Evolutionary conservation across 2,888 invertebrate genomes (phyloP), one percentile per base, ranked within the genome.

Genomic region (Pogonocherus hispidulus): DNA sequence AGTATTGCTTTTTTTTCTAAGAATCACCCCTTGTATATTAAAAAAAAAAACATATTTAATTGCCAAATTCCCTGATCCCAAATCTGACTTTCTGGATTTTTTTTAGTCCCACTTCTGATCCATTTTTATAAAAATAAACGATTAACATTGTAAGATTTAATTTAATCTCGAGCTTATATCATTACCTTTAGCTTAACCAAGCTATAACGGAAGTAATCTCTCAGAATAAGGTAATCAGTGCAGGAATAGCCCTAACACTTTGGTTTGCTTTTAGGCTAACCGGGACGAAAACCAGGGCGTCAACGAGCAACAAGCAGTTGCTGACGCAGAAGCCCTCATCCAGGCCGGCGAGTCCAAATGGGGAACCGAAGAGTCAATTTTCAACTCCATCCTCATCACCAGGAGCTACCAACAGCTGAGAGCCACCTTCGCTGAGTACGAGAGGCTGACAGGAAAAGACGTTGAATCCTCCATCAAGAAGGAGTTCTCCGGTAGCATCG

Each of bases 341-440:
- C 87, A 89, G 69, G 94, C 95, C 57, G 95, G 94, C 62, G 94
- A 94, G 82, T 92, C 92, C 22, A 91, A 94, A 85, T 94, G 95
- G 94, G 96, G 96, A 57, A 96, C 97, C 0, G 96, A 96, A 80
- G 96, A 96, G 86, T 94, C 94, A 0, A 90, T 91, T 66, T 96
- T 97, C 88, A 95, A 96, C 86, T 72, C 91, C 66, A 93, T 96
- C 81, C 89, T 97, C 77, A 92, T 95, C 77, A 92, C 94, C 60
- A 92, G 96, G 81, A 96, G 95, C 77, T 96, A 94, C 84, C 94
- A 94, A 81, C 97, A 98, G 84, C 87, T 97, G 76, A 90, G 95
- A 82, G 88, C 91, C 84, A 92, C 94, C 73, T 95, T 96, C 85
- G 89, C 93, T 67, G 96, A 96, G 83, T 98, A 94, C 84, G 93